Base-by-base conservation (phyloP, 2,797 vertebrate genomes). In the Typhlichthys eigenmanni region DNA sequence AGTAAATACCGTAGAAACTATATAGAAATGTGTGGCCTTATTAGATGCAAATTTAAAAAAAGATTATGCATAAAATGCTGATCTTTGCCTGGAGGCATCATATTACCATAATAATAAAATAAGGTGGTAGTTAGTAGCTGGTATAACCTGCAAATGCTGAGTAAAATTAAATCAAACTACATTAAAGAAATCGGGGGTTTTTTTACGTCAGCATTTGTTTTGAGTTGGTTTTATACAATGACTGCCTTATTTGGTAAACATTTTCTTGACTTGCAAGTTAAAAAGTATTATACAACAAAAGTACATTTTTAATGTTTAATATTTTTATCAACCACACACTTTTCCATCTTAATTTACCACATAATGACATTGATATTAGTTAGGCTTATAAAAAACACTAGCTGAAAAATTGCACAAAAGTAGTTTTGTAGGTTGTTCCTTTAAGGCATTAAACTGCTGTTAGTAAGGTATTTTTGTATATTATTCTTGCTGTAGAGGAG, bases 211-310 rank as follows among this genome's bases (percentile, higher is more conserved):
- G 60, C 61, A 34, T 47, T 55, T 7, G 63, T 65, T 72, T 58
- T 17, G 34, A 8, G 69, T 73, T 74, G 57, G 47, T 75, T 47
- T 34, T n/a, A 69, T 62, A 64, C 10, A 46, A 24, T 47, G 46
- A 55, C 60, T 56, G 58, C 51, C 16, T 60, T 60, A 48, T 65
- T 69, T 66, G 72, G 76, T 81, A 69, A 68, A 75, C 56, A 55
- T 55, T 55, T 32, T 56, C 47, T 76, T 60, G 62, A 60, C 49
- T 76, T 60, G 61, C 58, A 70, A 60, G 48, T 63, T n/a, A 11
- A 65, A 49, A 58, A 47, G 13, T 58, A 50, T 52, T 60, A n/a
- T 55, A 17, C 32, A 60, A 14, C 24, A 48, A 60, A 63, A 12
- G 14, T 49, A 13, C 48, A 14, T 58, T 55, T 69, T 74, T 47